phyloP scores from a whole-genome alignment of 2,797 vertebrate genomes.

The Neosilurus hyrtlii region DNA sequence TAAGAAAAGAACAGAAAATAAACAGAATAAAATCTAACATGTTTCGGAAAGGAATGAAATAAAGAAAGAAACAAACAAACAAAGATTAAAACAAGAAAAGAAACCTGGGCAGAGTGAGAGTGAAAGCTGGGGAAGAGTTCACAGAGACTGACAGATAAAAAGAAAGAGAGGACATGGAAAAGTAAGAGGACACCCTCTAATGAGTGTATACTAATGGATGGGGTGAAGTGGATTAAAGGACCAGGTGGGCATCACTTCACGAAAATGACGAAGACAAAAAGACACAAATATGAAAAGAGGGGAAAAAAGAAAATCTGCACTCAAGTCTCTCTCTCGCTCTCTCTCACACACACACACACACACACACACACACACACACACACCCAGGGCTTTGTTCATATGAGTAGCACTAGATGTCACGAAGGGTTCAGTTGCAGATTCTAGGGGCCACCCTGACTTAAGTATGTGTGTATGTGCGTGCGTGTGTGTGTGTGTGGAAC shows the following conservation, averaged over 20 bases:
- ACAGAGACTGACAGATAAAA: not conserved
- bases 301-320: not conserved
- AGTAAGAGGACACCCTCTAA: not conserved
- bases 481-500: not conserved
- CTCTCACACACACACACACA: not conserved
- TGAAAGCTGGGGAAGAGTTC: not conserved
- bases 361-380: not conserved
- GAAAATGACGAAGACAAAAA: slow-evolving; percentile 35
- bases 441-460: slow-evolving; percentile 29
- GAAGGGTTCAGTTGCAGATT: slow-evolving; percentile 41
- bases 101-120: not conserved
- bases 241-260: slow-evolving; percentile 50
- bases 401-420: slow-evolving; percentile 34
- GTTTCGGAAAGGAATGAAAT: not conserved
- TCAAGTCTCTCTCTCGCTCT: not conserved
- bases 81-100: not conserved
- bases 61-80: not conserved
- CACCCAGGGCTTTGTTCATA: slow-evolving; percentile 23
- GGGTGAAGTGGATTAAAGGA: slow-evolving; percentile 15
- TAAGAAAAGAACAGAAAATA: not conserved
- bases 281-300: not conserved
- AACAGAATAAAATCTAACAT: not conserved
- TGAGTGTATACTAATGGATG: not conserved
- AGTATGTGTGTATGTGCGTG: not conserved
- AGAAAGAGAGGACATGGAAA: not conserved